Base-by-base conservation (phyloP, 1,140 invertebrate genomes). In the Tenebrio molitor region DNA sequence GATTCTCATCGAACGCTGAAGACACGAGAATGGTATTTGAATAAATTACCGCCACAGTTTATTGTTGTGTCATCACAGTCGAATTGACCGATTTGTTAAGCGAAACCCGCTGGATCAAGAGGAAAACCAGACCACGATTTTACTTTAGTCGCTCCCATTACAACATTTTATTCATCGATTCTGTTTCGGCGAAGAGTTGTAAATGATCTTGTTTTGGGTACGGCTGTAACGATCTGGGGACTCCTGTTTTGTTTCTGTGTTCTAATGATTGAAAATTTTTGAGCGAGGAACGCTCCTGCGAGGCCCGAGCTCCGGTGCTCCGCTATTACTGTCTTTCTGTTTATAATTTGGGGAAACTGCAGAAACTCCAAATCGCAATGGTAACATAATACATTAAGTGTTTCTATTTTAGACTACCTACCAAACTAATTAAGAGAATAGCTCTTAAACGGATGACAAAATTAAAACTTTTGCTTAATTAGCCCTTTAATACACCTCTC, bases 1-100 rank as follows among this genome's bases (percentile, higher is more conserved):
- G 64, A 66, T 66, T 66, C 36, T 44, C 36, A 66, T 66, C 64
- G 64, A 66, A 66, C 17, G 12, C 39, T 17, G 42, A 66, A 66
- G 64, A 66, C 64, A 66, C 39, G 64, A 66, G 36, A 23, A 15
- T 44, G 64, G 21, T 66, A 66, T 66, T 66, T 66, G 64, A 66
- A 66, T 66, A 66, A 66, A 42, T 42, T 66, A 66, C 36, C 25
- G 14, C 2, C 7, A 5, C 19, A 10, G 36, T 44, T 66, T 66
- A 66, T 66, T 66, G 16, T 66, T 66, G 17, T 66, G 64, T 66
- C 64, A 66, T 41, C 64, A 16, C 36, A 36, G 14, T 66, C 21
- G 44, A 42, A 39, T 53, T 65, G 7, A 65, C 16, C 5, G 2
- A 39, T 39, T 65, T 39, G 21, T 41, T 33, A 65, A 6, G 41